Percentiles rank a stretch among this genome's conserved stretches.
phyloP scores from a whole-genome alignment of 2,888 invertebrate species.

The Clostera curtula region DNA sequence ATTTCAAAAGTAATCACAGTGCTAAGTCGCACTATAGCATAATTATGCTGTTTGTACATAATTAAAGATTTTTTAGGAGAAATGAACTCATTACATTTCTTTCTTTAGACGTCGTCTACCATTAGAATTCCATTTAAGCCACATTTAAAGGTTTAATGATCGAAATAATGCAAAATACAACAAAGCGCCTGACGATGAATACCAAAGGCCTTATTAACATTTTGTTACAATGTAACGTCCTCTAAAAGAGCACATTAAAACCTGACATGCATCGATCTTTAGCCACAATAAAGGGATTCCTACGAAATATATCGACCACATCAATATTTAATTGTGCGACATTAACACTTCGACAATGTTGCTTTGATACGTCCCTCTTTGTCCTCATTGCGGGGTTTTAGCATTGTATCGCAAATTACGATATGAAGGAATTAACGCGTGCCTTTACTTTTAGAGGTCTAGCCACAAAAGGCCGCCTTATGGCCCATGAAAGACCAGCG shows the following conservation, averaged over 20 bases:
- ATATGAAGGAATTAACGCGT: conserved; percentile 31
- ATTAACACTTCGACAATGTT: conserved; percentile 35
- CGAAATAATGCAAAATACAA: no score
- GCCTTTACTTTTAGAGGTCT: conserved; percentile 25
- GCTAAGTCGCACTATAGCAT: no score
- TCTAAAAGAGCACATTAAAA: conserved; percentile 10
- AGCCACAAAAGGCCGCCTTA: conserved; percentile 42
- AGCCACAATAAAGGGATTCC: conserved; percentile 13
- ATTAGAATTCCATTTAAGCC: no score
- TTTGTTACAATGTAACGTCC: conserved; percentile 6
- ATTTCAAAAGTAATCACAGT: no score
- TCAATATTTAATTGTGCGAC: conserved; percentile 28
- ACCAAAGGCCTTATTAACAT: not conserved
- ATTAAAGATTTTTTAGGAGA: no score
- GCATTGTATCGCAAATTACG: conserved; percentile 21
- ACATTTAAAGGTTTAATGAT: no score
- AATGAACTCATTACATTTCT: no score
- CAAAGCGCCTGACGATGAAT: conserved; percentile 1
- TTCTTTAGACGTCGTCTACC: no score
- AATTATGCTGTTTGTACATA: no score
- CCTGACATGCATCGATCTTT: conserved; percentile 16
- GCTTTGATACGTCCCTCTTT: conserved; percentile 20
- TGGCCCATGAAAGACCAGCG: conserved; percentile 22
- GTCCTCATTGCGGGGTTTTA: conserved; percentile 12
- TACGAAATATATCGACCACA: conserved; percentile 17